Base-by-base conservation (phyloP, 2,888 invertebrate genomes). In the Acanthacorydalis orientalis region DNA sequence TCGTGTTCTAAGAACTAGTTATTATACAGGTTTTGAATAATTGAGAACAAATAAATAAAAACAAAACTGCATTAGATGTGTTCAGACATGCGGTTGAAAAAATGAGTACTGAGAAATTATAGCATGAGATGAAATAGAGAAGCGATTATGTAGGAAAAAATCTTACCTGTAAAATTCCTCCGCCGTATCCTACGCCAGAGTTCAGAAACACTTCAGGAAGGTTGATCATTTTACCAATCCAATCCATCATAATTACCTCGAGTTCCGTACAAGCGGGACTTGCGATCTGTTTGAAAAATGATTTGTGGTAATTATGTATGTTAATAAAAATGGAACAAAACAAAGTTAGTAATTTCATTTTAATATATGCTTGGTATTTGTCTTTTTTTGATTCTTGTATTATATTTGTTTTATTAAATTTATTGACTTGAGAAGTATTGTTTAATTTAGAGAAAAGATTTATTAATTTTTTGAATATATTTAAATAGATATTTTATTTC, bases 181-280 rank as follows among this genome's bases (percentile, higher is more conserved):
- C 90, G 0, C 89, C 89, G 10, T 78, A 78, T 2, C 87, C 86
- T 41, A 78, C 75, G 1, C 78, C 75, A 54, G 78, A 75, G 58
- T 84, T 83, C 4, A 91, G 69, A 60, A 92, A 93, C 51, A 83
- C 77, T 49, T 81, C 72, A 0, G 95, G 93, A 7, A 95, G 68
- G 39, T 78, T 78, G 11, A 93, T 64, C 60, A 91, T 70, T 65
- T 89, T 87, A 3, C 85, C 93, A 41, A 95, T 66, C 93, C 93
- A 95, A 63, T 95, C 88, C 84, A 92, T 83, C 54, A 88, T 86
- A 1, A 85, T 75, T 10, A 91, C 85, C 68, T 93, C 93, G 31
- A 95, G 70, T 65, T 95, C 93, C 0, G 93, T 93, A 61, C 88
- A 91, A 0, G 88, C 89, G 0, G 89, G 90, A 58, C 85, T 83